Base-by-base conservation (phyloP, 2,888 invertebrate species). In the Andrena camellia region DNA sequence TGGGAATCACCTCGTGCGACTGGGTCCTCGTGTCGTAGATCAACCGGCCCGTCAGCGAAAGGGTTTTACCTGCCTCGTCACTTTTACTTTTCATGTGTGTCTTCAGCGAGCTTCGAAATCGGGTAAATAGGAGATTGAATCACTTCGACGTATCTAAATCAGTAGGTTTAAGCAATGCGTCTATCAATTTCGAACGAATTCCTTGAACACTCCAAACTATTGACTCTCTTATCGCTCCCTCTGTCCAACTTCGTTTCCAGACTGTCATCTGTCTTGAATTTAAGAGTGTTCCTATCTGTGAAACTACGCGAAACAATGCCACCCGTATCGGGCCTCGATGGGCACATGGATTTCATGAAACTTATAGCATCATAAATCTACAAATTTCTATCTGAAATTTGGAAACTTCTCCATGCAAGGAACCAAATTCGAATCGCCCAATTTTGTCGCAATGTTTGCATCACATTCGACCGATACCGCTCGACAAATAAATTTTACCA, bases 1-100 rank as follows among this genome's bases (percentile, higher is more conserved):
- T 78, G 78, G 50, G 64, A 83, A 84, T 83, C 29, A 31, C 73
- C n/a, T 52, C 70, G 67, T 69, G 68, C 29, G 60, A 71, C 74
- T 76, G 20, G 17, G 60, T 17, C 26, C 60, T 26, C 33, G 13
- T 33, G 35, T 60, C 60, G 48, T 35, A 50, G 29, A 70, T 76
- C 64, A 70, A 59, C 76, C 23, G 67, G 6, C 4, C 23, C 13
- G 54, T 26, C 70, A 42, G n/a, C 35, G 68, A 52, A 54, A 68
- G 4, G 29, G 17, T 26, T 57, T 42, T n/a, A 33, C 33, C 33
- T 26, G 6, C 50, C 31, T 57, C 54, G 29, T 63, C 62, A 59
- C 67, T 72, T 72, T 68, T 72, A 35, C 72, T 35, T 50, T 75
- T 48, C 2, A 26, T 5, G 57, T 23, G 10, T 8, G 26, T 35